Evolutionary conservation across 2,888 invertebrate genomes (phyloP), one percentile per base, ranked within the genome.

Genomic region (Argyresthia goedartella): DNA sequence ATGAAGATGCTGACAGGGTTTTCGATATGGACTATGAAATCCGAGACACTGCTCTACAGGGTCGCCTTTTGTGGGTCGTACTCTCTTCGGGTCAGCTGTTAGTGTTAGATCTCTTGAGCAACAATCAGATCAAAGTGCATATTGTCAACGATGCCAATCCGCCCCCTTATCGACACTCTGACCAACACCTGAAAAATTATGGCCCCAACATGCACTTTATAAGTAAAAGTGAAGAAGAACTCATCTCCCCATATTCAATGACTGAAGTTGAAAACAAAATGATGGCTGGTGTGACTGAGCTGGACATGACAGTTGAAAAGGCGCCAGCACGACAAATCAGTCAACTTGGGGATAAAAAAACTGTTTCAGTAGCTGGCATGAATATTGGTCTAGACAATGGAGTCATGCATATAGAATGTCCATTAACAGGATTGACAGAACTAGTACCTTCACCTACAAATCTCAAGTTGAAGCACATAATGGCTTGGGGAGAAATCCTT

Each of bases 211-310:
- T 84, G 43, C 56, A 68, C 55, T 62, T 86, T 35, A 58, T 73
- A 11, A 84, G 76, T 62, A 76, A 79, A 62, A 70, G 76, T 65
- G 77, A 78, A 14, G 82, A 84, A 58, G 64, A 61, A 8, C 69
- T 79, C 42, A 45, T 55, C 13, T 55, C 59, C 33, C 66, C 75
- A 15, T 63, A 63, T 45, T 60, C 56, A 16, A 53, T 58, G 15
- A 58, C 68, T 49, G 69, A 75, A 36, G 52, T 85, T 34, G 52
- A 57, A 42, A 53, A 60, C 45, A 65, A 67, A 56, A 60, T 79
- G 41, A 53, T 54, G 25, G 62, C 66, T 48, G 66, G 64, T 43
- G 47, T 58, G 47, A 52, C 55, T 49, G 67, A 74, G 54, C 39
- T 75, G 14, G 55, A 53, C 43, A 59, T 73, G 7, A 55, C 60